Base-by-base conservation (phyloP, 1,140 invertebrate species). In the Drosophila trapezifrons region DNA sequence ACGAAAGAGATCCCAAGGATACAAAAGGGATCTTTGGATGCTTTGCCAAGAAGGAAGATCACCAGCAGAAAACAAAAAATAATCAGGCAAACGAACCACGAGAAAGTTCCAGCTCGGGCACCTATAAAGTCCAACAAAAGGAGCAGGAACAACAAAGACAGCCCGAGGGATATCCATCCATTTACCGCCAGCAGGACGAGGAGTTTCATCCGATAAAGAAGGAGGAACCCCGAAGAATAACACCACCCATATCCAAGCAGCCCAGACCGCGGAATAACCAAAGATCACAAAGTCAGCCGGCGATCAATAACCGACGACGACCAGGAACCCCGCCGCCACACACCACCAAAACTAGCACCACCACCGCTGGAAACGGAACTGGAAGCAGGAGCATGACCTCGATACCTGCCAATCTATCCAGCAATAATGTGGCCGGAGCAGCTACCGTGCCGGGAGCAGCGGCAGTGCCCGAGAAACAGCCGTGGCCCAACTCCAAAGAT, bases 401-500 rank as follows among this genome's bases (percentile, higher is more conserved):
- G 37, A 90, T 90, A 82, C 85, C 85, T 5, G 82, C 71, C 54
- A 72, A 59, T 38, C 43, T 84, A 51, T 89, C 84, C 20, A 89
- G 84, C 74, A 91, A 90, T 38, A 91, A 80, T 80, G 80, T 89
- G 40, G 89, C 76, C 42, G 77, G 78, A 18, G 76, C 70, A 9
- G 66, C 56, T 40, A 47, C 51, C 7, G 4, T 51, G 42, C 45
- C 17, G 42, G 76, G 76, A 20, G 60, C 74, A 17, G 71, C 69
- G 13, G 52, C 93, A 92, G 79, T 92, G 93, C 90, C 93, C 93
- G 90, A 93, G 46, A 92, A 92, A 40, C 84, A 94, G 80, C 94
- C 95, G 72, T 99, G 98, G 98, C 96, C 98, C 60, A 98, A 98
- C 93, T 95, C 95, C 80, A 97, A 97, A 92, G 96, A 98, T 90